Evolutionary conservation across 2,888 invertebrate species (phyloP).

Genomic region (Euzophera pinguis): DNA sequence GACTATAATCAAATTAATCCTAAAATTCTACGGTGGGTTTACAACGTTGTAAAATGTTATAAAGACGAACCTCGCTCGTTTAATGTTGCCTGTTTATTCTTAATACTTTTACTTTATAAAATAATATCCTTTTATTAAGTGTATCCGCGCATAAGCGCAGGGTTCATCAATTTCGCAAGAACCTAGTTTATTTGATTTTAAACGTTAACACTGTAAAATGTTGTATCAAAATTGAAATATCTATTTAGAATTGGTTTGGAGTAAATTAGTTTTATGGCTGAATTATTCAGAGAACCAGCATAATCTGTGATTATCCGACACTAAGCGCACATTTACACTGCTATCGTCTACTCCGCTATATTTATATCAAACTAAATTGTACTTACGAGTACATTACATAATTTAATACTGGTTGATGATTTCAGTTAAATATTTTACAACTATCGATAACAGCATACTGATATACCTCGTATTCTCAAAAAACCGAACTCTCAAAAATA

Average conservation of each 20-base stretch:
- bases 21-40: constrained; percentile 79
- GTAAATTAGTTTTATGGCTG: constrained; percentile 9
- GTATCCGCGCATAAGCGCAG: background rate
- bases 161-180: background rate
- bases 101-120: background rate
- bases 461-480: too few relatives aligned
- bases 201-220: background rate
- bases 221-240: constrained; percentile 12
- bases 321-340: constrained; percentile 10
- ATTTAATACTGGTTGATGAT: background rate
- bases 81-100: constrained; percentile 51
- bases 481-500: too few relatives aligned
- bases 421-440: too few relatives aligned
- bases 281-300: constrained; percentile 14
- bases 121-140: background rate
- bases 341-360: constrained; percentile 10
- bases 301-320: constrained; percentile 14
- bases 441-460: too few relatives aligned
- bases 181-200: background rate
- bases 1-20: constrained; percentile 79
- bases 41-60: constrained; percentile 76
- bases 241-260: background rate
- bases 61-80: constrained; percentile 70
- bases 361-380: constrained; percentile 14
- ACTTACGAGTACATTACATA: background rate